These are phyloP conservation scores for Dasypus novemcinctus DNA, from an alignment of 2,113 vertebrate genomes.

Conservation along the genomic window DNA sequence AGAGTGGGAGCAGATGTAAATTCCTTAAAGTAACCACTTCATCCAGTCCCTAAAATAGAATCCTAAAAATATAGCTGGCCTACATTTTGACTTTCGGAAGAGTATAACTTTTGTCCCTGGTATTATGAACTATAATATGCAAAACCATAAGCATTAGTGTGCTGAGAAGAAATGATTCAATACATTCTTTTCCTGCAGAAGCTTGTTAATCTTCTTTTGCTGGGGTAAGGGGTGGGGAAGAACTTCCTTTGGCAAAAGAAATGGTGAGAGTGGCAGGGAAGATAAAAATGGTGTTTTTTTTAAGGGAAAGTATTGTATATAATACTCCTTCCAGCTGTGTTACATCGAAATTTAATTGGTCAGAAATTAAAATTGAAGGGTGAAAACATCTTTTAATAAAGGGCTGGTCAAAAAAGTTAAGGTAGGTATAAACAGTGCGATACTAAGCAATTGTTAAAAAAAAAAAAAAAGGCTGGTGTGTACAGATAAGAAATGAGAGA, in stretches of 20 bases:
- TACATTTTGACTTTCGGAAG: slow-evolving; percentile 25
- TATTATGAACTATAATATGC: background rate
- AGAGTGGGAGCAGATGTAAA: slow-evolving; percentile 56
- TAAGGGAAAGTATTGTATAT: background rate
- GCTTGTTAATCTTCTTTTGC: background rate
- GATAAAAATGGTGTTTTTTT: background rate
- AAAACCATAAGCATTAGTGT: background rate
- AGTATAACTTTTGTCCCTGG: background rate
- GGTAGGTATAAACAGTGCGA: background rate
- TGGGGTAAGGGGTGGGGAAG: background rate
- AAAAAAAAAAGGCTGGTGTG: background rate
- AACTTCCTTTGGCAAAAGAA: background rate
- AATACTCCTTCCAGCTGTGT: background rate
- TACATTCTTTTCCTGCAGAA: background rate
- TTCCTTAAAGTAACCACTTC: slow-evolving; percentile 61
- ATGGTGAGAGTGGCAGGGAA: background rate
- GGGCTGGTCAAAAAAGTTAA: background rate
- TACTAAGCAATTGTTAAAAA: background rate
- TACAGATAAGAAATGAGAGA: background rate
- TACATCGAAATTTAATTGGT: background rate
- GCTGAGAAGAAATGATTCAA: background rate
- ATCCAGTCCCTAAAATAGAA: slow-evolving; percentile 64
- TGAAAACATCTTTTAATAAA: background rate
- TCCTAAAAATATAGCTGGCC: slow-evolving; percentile 63
- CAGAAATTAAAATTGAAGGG: background rate